Conservation (phyloP, 2,113 vertebrate species). For the Marmota monax region DNA sequence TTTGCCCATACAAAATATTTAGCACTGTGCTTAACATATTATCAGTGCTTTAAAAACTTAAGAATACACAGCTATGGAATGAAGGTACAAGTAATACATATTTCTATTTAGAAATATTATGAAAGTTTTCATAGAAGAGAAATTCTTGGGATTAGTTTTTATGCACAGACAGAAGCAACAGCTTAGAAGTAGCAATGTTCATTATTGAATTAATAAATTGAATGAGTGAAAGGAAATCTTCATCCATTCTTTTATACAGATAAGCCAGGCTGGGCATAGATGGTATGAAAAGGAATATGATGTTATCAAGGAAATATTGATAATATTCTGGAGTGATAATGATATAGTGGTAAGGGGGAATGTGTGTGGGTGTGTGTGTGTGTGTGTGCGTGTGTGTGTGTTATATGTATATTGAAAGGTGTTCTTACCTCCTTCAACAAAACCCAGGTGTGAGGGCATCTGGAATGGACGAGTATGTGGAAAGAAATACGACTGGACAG, state of each 20-base stretch:
- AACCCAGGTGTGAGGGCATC: background rate
- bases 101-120: background rate
- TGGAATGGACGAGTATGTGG: background rate
- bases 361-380: background rate
- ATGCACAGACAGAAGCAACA: background rate
- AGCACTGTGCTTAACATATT: background rate
- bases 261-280: background rate
- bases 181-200: background rate
- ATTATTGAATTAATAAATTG: background rate
- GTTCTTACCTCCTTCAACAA: background rate
- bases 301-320: background rate
- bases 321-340: background rate
- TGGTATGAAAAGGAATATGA: background rate
- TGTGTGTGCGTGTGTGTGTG: background rate
- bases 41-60: background rate
- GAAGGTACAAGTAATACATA: background rate
- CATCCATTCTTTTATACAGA: background rate
- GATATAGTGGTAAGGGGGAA: background rate
- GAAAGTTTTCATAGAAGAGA: background rate
- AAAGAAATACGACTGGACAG: background rate
- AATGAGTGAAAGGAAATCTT: background rate
- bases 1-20: background rate
- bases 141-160: background rate
- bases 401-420: background rate
- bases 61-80: background rate